These are phyloP conservation scores for Cherax quadricarinatus DNA, from an alignment of 1,140 invertebrate genomes.

Conservation along the genomic window DNA sequence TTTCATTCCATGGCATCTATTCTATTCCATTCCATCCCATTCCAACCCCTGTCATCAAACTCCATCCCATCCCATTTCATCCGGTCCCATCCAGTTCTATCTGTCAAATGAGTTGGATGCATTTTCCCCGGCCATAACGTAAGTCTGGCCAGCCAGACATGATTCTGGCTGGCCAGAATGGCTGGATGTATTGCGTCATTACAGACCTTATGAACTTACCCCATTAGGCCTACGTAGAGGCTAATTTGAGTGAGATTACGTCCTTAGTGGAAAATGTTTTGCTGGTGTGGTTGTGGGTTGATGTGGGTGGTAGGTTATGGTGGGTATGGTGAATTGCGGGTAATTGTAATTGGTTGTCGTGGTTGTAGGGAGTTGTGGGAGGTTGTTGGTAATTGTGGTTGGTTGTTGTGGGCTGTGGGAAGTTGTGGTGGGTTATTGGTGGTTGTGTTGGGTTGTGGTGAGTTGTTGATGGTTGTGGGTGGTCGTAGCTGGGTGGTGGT, in stretches of 20 bases:
- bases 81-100: no score
- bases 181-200: not conserved
- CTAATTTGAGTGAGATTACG: conserved; percentile 1
- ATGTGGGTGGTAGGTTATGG: not conserved
- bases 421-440: not conserved
- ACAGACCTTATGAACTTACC: not conserved
- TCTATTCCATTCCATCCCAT: no score
- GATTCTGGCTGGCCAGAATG: not conserved
- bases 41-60: no score
- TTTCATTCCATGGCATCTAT: no score
- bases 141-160: not conserved
- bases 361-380: not conserved
- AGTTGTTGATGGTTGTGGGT: not conserved
- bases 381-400: not conserved
- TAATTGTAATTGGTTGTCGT: not conserved
- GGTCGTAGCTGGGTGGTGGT: no score
- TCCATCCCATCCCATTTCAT: no score
- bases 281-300: not conserved
- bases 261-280: conserved; percentile 13
- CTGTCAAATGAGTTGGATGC: no score
- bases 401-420: not conserved
- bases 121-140: no score
- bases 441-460: not conserved
- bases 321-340: not conserved
- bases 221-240: conserved; percentile 14